These are phyloP conservation scores for Seriola aureovittata DNA, from an alignment of 2,113 vertebrate genomes.

Conservation along the genomic window DNA sequence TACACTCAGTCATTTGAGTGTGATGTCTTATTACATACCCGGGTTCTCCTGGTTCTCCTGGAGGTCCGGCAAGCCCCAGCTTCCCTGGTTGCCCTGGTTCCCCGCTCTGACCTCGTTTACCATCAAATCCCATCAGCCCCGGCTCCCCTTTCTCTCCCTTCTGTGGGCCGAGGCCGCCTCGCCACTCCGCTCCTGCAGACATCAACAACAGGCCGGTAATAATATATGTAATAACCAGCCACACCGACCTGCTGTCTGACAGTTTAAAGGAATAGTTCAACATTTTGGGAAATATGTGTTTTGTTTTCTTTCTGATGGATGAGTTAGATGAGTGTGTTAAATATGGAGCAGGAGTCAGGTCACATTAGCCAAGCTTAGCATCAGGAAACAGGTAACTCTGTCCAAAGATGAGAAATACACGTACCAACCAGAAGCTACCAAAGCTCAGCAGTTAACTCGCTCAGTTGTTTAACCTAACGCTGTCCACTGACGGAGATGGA, in stretches of 20 bases:
- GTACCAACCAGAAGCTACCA: too few species aligned
- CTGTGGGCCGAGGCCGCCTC: accelerated
- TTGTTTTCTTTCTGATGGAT: background rate
- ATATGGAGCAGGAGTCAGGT: background rate
- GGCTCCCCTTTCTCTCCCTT: slow-evolving; percentile 45
- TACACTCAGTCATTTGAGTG: too few species aligned
- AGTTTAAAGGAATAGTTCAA: background rate
- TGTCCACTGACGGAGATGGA: too few species aligned
- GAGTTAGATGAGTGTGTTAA: background rate
- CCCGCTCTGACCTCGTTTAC: slow-evolving; percentile 68
- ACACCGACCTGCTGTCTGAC: background rate
- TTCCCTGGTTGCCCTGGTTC: slow-evolving; percentile 20
- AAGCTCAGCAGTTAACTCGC: too few species aligned
- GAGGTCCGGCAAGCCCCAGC: background rate
- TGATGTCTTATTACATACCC: background rate
- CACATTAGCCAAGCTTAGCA: background rate
- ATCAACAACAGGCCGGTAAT: background rate
- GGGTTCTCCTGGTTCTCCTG: background rate
- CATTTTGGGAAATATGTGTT: too few species aligned
- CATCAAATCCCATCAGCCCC: background rate
- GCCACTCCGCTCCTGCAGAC: background rate
- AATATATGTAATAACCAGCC: background rate
- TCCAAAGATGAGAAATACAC: too few species aligned
- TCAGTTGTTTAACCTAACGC: too few species aligned
- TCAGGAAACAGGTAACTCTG: too few species aligned